Percentiles rank a stretch among this genome's conserved stretches.
Conservation (phyloP, 2,797 vertebrate genomes). For the Enteromius paludinosus region DNA sequence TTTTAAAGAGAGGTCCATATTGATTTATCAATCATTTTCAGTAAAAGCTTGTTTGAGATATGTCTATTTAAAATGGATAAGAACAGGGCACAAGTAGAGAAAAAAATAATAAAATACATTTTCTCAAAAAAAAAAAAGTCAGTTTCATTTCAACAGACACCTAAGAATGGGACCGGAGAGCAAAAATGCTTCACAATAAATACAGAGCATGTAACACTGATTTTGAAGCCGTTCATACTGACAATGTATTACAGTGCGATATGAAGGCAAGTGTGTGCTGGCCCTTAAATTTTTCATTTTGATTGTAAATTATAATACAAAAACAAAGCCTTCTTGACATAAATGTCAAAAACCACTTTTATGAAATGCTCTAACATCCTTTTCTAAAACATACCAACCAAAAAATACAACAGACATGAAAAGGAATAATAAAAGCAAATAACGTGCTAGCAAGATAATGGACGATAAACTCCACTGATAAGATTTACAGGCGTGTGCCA, state of each 20-base stretch:
- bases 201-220: slow-evolving; percentile 43
- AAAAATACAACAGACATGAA: not conserved
- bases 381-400: slow-evolving; percentile 17
- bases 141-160: slow-evolving; percentile 34
- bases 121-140: slow-evolving; percentile 4
- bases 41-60: not conserved
- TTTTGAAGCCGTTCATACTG: slow-evolving; percentile 27
- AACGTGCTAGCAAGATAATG: slow-evolving; percentile 30
- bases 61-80: slow-evolving; percentile 5
- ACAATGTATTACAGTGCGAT: slow-evolving; percentile 26
- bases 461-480: slow-evolving; percentile 27
- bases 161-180: slow-evolving; percentile 42
- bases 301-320: slow-evolving; percentile 36
- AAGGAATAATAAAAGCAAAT: not conserved
- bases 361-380: slow-evolving; percentile 31
- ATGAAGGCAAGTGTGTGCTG: slow-evolving; percentile 30
- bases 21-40: not conserved
- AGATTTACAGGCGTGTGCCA: slow-evolving; percentile 31
- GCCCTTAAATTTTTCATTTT: slow-evolving; percentile 33
- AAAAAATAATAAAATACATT: slow-evolving; percentile 7
- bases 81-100: not conserved
- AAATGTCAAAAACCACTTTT: slow-evolving; percentile 34
- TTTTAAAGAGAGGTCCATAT: not conserved
- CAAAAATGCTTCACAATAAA: slow-evolving; percentile 39
- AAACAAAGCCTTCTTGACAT: slow-evolving; percentile 32